A percentile compares a stretch with the other conserved stretches of the same genome.
Conservation (phyloP, 2,797 vertebrate species). For the Protosalanx chinensis region DNA sequence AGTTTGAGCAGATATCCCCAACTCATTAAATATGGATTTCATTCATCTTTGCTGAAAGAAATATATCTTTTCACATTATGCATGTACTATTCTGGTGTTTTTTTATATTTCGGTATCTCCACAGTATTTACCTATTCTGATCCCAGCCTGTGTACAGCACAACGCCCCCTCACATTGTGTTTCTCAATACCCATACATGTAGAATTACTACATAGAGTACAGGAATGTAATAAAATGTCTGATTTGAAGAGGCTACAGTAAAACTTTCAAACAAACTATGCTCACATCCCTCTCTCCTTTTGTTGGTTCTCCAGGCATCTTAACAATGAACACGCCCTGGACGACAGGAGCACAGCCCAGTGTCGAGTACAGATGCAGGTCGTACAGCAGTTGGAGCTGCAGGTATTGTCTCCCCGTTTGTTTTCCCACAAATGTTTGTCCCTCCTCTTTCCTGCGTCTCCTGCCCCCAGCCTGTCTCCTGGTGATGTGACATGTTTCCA, state of each 20-base stretch:
- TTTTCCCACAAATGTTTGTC: constrained; percentile 62
- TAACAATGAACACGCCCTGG: constrained; percentile 98
- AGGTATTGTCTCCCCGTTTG: constrained; percentile 80
- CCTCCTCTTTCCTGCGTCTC: constrained; percentile 44
- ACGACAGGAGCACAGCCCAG: constrained; percentile 99
- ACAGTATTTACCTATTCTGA: constrained; percentile 41
- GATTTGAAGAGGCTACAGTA: constrained; percentile 39
- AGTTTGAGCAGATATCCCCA: constrained; percentile 53
- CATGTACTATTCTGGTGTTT: constrained; percentile 37
- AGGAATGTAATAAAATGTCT: constrained; percentile 35
- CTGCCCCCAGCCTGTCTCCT: constrained; percentile 35
- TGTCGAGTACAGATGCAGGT: constrained; percentile 99
- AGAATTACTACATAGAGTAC: constrained; percentile 31
- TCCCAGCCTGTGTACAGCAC: constrained; percentile 20
- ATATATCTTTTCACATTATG: constrained; percentile 36
- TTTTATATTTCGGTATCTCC: constrained; percentile 29
- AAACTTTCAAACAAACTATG: constrained; percentile 39
- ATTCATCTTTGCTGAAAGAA: constrained; percentile 42
- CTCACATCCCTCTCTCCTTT: constrained; percentile 21
- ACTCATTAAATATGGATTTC: constrained; percentile 54
- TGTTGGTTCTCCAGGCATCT: constrained; percentile 87
- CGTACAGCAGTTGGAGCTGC: constrained; percentile 99
- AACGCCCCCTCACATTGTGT: constrained; percentile 21
- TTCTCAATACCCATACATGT: constrained; percentile 26
- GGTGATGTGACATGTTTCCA: constrained; percentile 59